Evolutionary conservation across 2,797 vertebrate genomes (phyloP).

Genomic region (Peromyscus eremicus): DNA sequence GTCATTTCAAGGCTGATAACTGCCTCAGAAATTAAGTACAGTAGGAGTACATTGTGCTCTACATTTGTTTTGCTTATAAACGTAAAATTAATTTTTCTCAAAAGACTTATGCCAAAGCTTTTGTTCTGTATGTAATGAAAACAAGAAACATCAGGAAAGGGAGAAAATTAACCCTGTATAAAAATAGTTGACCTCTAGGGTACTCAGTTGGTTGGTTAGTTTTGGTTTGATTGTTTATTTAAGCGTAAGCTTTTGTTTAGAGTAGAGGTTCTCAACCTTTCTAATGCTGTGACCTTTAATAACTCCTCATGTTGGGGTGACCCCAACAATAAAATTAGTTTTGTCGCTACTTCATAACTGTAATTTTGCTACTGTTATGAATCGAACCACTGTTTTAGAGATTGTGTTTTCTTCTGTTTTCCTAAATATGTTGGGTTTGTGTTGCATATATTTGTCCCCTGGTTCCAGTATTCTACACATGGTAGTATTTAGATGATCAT

Average conservation of each 20-base stretch:
- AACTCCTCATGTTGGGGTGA: background rate
- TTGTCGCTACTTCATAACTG: background rate
- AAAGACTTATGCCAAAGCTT: conserved; percentile 12
- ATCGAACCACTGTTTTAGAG: background rate
- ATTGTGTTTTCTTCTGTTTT: background rate
- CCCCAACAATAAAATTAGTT: background rate
- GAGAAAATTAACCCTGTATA: background rate
- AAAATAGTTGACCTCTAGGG: background rate
- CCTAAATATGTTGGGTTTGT: conserved; percentile 37
- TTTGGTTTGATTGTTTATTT: background rate
- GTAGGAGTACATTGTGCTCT: background rate
- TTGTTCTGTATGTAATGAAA: conserved; percentile 34
- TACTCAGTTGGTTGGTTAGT: background rate
- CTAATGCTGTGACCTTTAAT: background rate
- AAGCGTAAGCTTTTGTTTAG: background rate
- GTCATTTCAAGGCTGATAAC: background rate
- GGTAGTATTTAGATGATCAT: background rate
- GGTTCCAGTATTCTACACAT: background rate
- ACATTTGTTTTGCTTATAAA: conserved; percentile 24
- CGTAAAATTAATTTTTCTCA: background rate
- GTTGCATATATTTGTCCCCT: background rate
- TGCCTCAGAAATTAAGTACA: conserved; percentile 32
- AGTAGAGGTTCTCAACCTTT: background rate
- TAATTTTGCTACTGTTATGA: background rate
- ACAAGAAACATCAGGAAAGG: background rate